Base-by-base conservation (phyloP, 1,140 invertebrate species). In the Neodiprion fabricii region DNA sequence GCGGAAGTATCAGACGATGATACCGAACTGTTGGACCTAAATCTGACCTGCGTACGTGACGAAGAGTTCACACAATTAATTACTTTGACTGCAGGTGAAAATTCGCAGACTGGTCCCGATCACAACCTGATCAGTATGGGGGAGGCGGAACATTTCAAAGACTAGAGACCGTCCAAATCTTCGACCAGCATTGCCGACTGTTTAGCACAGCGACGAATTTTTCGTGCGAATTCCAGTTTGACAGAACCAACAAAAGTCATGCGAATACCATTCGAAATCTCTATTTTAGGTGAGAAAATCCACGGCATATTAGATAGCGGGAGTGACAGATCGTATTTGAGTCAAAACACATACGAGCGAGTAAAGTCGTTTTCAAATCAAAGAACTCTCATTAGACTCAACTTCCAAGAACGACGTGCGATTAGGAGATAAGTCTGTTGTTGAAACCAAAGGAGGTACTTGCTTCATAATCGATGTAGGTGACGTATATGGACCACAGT, bases 261-360 rank as follows among this genome's bases (percentile, higher is more conserved):
- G 9, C 69, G 40, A 70, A 72, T 74, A 9, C 70, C 70, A 1
- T 48, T 77, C 4, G 73, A 72, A 67, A 74, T 77, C 21, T 74
- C 71, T 1, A 74, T 77, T 23, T 74, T 74, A 53, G 72, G 73
- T 21, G 61, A 72, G 65, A 77, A 72, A 48, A 70, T 77, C 47
- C n/a, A 9, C 8, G 73, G 76, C 48, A 75, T 77, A 47, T 66
- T 77, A 2, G 76, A 77, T 48, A 74, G 76, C 67, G 76, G 76
- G 7, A 77, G 76, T 21, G 76, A 74, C n/a, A n/a, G 76, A 28
- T 74, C 76, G 17, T 72, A 72, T 75, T 66, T 77, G 68, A 74
- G 73, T 28, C 47, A 68, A 66, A 8, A n/a, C 3, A 12, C 71
- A 47, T 73, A 73, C 47, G 14, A 49, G 7, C 53, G 66, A 3